Base-by-base conservation (phyloP, 2,888 invertebrate species). In the Noctua fimbriata region DNA sequence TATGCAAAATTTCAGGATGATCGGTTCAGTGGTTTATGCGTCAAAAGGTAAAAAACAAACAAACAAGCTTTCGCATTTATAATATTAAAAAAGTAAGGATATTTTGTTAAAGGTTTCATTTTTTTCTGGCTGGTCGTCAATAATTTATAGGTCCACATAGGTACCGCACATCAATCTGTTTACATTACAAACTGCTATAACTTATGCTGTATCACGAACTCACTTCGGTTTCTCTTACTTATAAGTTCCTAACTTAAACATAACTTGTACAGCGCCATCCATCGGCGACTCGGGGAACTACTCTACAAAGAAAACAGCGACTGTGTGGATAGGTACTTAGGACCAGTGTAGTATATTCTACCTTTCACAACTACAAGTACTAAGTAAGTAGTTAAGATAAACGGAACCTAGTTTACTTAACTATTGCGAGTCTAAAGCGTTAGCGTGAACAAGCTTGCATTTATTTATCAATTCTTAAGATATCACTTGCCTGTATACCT, bases 211-310 rank as follows among this genome's bases (percentile, higher is more conserved):
- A 60, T 63, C 81, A 87, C 75, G 81, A 84, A 73, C 84, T 47
- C 73, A 73, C 83, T 83, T 73, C 5, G 21, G 85, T 85, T 87
- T 87, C 85, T 75, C 77, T 87, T 73, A 67, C 85, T 85, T 76
- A 87, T 81, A 85, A 87, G 73, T 85, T 87, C 1, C 1, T 16
- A 87, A 87, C 75, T 84, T 72, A 80, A 85, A 87, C 87, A 72
- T 76, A 87, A 87, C 80, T 84, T 83, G n/a, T 69, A 58, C 73
- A 65, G 9, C 69, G 87, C 81, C 84, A 85, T 85, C 87, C 77
- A 81, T 73, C 47, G 81, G 74, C 44, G 41, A 70, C 73, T 52
- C 5, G 36, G 32, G 66, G 16, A 76, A 84, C 74, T 81, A 84
- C 80, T 83, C 52, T 0, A 72, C 36, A 73, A 84, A 77, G 87